These are phyloP conservation scores for Anser brachyrhynchus DNA, from an alignment of 2,113 vertebrate species.

Conservation along the genomic window DNA sequence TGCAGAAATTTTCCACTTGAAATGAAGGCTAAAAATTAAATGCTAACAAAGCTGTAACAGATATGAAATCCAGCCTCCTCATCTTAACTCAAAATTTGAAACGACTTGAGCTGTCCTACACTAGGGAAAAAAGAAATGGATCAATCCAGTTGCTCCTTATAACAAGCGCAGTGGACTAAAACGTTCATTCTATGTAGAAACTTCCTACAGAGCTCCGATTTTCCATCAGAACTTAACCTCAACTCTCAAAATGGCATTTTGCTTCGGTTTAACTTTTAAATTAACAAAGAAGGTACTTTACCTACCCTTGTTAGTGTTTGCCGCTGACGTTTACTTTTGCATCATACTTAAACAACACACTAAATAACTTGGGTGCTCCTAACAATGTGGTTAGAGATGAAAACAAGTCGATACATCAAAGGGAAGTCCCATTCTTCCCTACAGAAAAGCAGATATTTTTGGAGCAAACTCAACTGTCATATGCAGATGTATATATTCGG, in stretches of 20 bases:
- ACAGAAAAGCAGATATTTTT: background rate
- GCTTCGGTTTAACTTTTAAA: background rate
- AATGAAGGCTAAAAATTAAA: conserved; percentile 66
- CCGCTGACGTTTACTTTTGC: background rate
- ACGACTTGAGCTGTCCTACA: conserved; percentile 2
- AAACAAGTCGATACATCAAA: background rate
- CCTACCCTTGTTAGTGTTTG: background rate
- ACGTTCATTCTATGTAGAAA: background rate
- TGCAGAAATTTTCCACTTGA: conserved; percentile 54
- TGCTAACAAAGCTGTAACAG: conserved; percentile 22
- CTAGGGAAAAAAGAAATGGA: background rate
- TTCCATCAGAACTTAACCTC: background rate
- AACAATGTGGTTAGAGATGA: background rate
- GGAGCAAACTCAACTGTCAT: background rate
- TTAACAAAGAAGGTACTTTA: background rate
- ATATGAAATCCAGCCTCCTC: conserved; percentile 34
- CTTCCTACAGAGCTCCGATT: background rate
- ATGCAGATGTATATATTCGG: background rate
- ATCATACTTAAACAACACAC: background rate
- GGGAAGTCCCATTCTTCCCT: background rate
- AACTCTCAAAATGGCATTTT: background rate
- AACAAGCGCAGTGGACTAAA: background rate
- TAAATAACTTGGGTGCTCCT: background rate
- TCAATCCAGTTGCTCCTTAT: background rate
- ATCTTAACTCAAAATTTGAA: background rate